Evolutionary conservation across 2,113 vertebrate genomes (phyloP), one percentile per base, ranked within the genome.

Genomic region (Cisticola juncidis): DNA sequence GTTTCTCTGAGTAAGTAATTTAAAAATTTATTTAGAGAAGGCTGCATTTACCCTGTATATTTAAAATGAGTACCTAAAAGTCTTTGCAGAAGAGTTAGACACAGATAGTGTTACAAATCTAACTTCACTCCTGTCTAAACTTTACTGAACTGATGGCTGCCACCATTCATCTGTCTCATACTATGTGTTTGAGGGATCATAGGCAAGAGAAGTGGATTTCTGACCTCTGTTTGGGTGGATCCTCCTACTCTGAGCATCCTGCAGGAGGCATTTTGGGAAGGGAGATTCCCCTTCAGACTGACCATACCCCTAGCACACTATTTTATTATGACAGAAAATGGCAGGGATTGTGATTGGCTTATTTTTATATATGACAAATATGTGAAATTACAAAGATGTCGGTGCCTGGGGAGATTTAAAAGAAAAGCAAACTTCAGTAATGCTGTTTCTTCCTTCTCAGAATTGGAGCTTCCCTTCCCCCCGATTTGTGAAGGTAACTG

Each of bases 1-100:
- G 96, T 99, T 94, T 99, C 99, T 81, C 97, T 99, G 77, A 98
- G 99, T 99, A 96, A 47, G 99, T 97, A 2, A 10, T 64, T 21
- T 51, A 24, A 47, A 48, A 38, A 61, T 71, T 71, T 94, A 13
- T 40, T 81, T 88, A 16, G 9, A 38, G 51, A 29, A 26, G 0
- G 50, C 80, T 73, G 6, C 83, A 42, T 73, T 92, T 93, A 47
- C 33, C 16, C 16, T 77, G 1, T 54, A 36, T 77, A 11, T 28
- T 86, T 64, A 28, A 77, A 77, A 45, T 26, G 4, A 68, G 16
- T 60, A 36, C 20, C 16, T 73, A 19, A 24, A 90, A 85, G 35
- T 64, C 42, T 84, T 78, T 66, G 68, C 26, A 47, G 53, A 65
- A 80, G 21, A 36, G 8, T 66, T 88, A 66, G 76, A 47, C 23